Evolutionary conservation across 2,888 invertebrate species (phyloP), one percentile per base, ranked within the genome.

Genomic region (Erynnis tages): DNA sequence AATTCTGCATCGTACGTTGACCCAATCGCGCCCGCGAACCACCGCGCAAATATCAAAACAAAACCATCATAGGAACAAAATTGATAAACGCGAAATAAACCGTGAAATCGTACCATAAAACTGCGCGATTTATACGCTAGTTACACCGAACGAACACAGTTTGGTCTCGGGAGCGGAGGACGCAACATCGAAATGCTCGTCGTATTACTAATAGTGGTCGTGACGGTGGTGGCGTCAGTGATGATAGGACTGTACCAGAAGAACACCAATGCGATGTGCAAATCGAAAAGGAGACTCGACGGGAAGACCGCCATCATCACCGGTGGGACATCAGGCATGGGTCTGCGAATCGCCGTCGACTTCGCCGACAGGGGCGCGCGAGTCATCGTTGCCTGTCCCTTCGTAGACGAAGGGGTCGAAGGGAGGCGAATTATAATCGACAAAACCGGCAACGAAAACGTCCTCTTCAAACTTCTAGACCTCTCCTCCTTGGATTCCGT

Each of bases 401-500:
- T 74, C 47, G 64, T 76, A 40, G 71, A 77, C 1, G 88, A 88
- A 66, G 88, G 87, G 0, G 58, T 62, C 1, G 55, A 61, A 1
- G 87, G 79, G 0, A 70, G 67, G 91, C 93, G 93, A 59, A 91
- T 92, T 63, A 91, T 96, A 8, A 75, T 91, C 0, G 91, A 91
- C 63, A 91, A 91, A 59, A 93, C 93, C 0, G 92, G 92, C 27
- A 95, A 94, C 69, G 82, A 90, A 16, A 93, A 94, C 55, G 81
- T 96, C 0, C 67, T 93, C 0, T 93, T 95, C 1, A 93, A 93
- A 70, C 91, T 94, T 67, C 79, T 96, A 19, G 95, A 97, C 69
- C 78, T 96, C 14, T 92, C 93, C 2, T 95, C 94, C 0, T 83
- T 94, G 57, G 91, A 93, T 60, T 96, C 96, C 0, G 91, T 96